Percentiles rank a stretch among this genome's conserved stretches.
Evolutionary conservation across 1,140 invertebrate species (phyloP).

Genomic region (Thalassaphorura encarpata): DNA sequence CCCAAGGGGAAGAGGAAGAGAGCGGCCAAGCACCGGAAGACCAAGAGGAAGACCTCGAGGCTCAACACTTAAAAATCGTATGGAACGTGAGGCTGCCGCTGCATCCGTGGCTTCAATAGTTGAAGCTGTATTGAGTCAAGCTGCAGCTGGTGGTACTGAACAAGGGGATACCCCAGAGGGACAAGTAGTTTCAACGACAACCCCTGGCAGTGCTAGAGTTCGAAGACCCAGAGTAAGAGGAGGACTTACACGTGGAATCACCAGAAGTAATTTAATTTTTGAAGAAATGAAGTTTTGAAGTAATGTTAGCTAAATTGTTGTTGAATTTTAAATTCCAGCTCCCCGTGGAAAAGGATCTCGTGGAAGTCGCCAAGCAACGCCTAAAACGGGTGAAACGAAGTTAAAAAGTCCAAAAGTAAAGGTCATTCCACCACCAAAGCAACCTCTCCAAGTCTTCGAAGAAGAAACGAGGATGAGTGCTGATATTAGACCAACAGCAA

Average conservation of each 20-base stretch:
- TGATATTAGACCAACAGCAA: conserved; percentile 33
- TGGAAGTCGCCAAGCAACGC: no score
- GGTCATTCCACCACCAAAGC: background rate
- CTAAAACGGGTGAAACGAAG: background rate
- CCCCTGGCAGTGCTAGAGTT: no score
- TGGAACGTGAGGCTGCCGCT: background rate
- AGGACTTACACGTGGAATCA: background rate
- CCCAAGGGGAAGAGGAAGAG: background rate
- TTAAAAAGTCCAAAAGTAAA: conserved; percentile 3
- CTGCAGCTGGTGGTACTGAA: background rate
- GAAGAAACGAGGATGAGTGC: conserved; percentile 82
- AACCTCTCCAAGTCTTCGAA: conserved; percentile 57
- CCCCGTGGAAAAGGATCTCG: background rate
- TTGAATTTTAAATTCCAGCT: background rate
- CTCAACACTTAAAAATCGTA: conserved; percentile 18
- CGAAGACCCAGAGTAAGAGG: background rate
- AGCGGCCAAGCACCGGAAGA: conserved; percentile 6
- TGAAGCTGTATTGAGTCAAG: background rate
- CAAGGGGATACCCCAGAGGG: background rate
- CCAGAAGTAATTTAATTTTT: background rate
- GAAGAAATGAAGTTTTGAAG: background rate
- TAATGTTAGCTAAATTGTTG: background rate
- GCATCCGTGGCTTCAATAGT: background rate
- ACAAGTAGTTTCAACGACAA: no score
- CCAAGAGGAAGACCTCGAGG: conserved; percentile 24